phyloP scores from a whole-genome alignment of 1,140 invertebrate species.

The Drosophila setifemur region DNA sequence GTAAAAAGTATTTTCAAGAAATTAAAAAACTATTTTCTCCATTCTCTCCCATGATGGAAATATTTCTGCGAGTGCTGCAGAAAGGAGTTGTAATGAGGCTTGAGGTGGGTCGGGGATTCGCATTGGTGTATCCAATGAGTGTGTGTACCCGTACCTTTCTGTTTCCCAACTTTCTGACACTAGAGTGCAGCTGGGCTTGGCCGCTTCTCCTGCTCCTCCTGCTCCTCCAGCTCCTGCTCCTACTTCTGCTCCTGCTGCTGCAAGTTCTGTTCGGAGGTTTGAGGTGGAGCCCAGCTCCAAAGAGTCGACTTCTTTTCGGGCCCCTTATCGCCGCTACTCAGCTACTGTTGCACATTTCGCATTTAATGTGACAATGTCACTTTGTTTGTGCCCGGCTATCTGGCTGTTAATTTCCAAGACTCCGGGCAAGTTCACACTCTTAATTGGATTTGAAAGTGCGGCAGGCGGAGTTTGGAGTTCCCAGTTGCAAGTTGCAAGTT shows the following conservation, averaged over 20 bases:
- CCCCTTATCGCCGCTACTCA: conserved; percentile 31
- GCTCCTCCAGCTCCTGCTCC: conserved; percentile 2
- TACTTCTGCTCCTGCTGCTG: not conserved
- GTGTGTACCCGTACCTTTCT: conserved; percentile 18
- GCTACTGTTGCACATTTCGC: conserved; percentile 74
- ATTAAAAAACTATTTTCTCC: too few species aligned
- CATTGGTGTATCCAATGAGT: conserved; percentile 25
- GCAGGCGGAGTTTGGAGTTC: conserved; percentile 19
- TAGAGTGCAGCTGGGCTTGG: conserved; percentile 76
- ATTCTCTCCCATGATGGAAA: too few species aligned
- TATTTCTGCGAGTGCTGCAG: conserved; percentile 12
- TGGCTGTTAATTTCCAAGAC: conserved; percentile 67
- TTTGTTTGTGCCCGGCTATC: conserved; percentile 62
- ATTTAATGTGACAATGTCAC: conserved; percentile 75
- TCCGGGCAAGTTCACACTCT: conserved; percentile 71
- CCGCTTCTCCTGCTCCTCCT: not conserved
- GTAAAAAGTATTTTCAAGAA: too few species aligned
- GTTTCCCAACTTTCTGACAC: conserved; percentile 55
- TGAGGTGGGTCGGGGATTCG: conserved; percentile 23
- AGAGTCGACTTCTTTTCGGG: conserved; percentile 21
- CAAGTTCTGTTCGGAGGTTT: too few species aligned
- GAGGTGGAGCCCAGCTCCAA: not conserved
- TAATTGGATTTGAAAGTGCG: conserved; percentile 78
- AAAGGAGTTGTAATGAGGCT: conserved; percentile 60
- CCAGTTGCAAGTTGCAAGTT: too few species aligned